Percentiles rank a stretch among this genome's conserved stretches.
These are phyloP conservation scores for Gallinago nigripennis DNA, from an alignment of 2,797 vertebrate species.

Conservation along the genomic window DNA sequence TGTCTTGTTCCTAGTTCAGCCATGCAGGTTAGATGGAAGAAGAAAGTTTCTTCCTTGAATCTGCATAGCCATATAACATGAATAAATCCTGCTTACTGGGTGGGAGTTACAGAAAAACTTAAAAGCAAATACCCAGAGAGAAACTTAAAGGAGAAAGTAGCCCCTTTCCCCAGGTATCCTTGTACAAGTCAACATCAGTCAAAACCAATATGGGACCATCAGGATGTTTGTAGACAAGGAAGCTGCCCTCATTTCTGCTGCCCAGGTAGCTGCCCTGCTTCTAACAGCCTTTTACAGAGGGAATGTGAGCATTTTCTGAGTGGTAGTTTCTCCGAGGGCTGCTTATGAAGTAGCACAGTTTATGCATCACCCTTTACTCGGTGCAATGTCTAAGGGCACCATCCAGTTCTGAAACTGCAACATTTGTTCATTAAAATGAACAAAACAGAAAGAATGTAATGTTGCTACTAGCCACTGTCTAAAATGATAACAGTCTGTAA, in stretches of 20 bases:
- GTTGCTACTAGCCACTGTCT: neutral
- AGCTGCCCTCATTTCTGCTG: neutral
- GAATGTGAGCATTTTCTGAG: rapidly evolving
- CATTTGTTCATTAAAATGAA: neutral
- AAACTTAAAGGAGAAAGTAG: neutral
- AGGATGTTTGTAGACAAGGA: neutral
- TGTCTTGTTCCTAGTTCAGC: neutral
- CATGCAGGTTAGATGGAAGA: neutral
- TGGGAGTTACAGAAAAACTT: rapidly evolving
- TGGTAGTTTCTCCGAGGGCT: neutral
- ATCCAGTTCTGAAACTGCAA: neutral
- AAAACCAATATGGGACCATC: neutral
- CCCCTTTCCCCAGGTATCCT: neutral
- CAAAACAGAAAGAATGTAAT: neutral
- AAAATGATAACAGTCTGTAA: neutral
- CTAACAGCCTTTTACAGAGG: neutral
- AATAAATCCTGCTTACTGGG: neutral
- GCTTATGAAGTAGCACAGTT: neutral
- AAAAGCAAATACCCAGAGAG: neutral
- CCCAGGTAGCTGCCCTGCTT: neutral
- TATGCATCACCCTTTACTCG: neutral
- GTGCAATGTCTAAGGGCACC: neutral
- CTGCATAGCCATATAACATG: neutral
- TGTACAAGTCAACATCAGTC: neutral
- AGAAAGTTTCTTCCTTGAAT: neutral